Base-by-base conservation (phyloP, 2,797 vertebrate species). In the Acanthornis magna region DNA sequence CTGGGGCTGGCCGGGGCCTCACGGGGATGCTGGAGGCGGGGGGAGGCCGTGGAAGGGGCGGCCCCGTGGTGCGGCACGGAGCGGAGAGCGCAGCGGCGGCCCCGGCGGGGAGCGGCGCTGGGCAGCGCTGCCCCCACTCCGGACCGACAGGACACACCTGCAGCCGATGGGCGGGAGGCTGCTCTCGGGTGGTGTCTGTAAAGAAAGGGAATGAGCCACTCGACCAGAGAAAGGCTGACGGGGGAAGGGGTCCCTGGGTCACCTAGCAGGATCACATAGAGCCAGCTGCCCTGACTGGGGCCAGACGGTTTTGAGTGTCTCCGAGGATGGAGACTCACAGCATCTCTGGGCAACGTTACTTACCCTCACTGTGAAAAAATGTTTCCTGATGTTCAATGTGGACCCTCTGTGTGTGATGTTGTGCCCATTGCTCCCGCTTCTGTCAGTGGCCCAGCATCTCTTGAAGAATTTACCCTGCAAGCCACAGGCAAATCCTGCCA, bases 151-250 rank as follows among this genome's bases (percentile, higher is more conserved):
- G 11, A 19, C 51, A 7, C 40, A 13, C n/a, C 30, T 50, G 84
- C 43, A 6, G 72, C 34, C 57, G 1, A 0, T 1, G 9, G 73
- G 25, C 9, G 11, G 10, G 25, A 4, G 45, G 1, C 58, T 7
- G 81, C 42, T 21, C 45, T 19, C 42, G 4, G 9, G 18, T 1
- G 55, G 38, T 7, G 14, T 6, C 15, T 11, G 34, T 4, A 0
- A 7, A 23, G 38, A 27, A 13, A 12, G 22, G 40, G 29, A 38
- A 9, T 0, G 18, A 18, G 8, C 21, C 51, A 1, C 26, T 4
- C 51, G 12, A 8, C 9, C 11, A 3, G 26, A 12, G 42, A 18
- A 42, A 20, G 21, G 34, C 4, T 51, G 48, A n/a, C 22, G n/a
- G 17, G 36, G n/a, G 43, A 65, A 50, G 29, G 29, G 6, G 26